Base-by-base conservation (phyloP, 2,113 vertebrate genomes). In the Cinclus cinclus region DNA sequence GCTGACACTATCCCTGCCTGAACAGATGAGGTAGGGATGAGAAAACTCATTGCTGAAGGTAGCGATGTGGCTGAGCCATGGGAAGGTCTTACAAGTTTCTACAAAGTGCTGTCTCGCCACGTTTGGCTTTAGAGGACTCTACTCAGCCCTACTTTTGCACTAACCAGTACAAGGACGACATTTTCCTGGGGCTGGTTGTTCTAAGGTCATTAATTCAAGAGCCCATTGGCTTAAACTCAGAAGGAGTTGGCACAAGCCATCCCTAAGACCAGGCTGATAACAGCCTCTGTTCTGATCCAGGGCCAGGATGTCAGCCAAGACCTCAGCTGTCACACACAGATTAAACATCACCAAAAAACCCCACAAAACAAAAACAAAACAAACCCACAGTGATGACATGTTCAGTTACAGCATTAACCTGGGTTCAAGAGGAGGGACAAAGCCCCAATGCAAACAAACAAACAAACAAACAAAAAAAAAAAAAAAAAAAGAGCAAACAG, bases 41-140 rank as follows among this genome's bases (percentile, higher is more conserved):
- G 27, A 18, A 89, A 89, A 89, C 18, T 85, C 49, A 30, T 2
- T 79, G n/a, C n/a, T 67, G 52, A 74, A 70, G 27, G 24, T 11
- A 83, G 20, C 0, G 1, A 11, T 12, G 42, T 13, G 39, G 47
- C 28, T 0, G 0, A 73, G 24, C 15, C 42, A 25, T 7, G 2
- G 4, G 7, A 77, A 35, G 10, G 11, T 77, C 49, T 73, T 27
- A 1, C 15, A 30, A 11, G 7, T 85, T 94, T 83, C 49, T 62
- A n/a, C 33, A 12, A 83, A 77, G 33, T 50, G 21, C 24, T 39
- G 55, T 83, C 55, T 83, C 59, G 46, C 9, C 28, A 68, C 4
- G 1, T 46, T 9, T 67, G 33, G 55, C 39, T 90, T 86, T 46
- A 50, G 55, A 86, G 49, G 21, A 76, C 30, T 11, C 24, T 33